Evolutionary conservation across 2,888 invertebrate species (phyloP), one percentile per base, ranked within the genome.

Genomic region (Merodon equestris): DNA sequence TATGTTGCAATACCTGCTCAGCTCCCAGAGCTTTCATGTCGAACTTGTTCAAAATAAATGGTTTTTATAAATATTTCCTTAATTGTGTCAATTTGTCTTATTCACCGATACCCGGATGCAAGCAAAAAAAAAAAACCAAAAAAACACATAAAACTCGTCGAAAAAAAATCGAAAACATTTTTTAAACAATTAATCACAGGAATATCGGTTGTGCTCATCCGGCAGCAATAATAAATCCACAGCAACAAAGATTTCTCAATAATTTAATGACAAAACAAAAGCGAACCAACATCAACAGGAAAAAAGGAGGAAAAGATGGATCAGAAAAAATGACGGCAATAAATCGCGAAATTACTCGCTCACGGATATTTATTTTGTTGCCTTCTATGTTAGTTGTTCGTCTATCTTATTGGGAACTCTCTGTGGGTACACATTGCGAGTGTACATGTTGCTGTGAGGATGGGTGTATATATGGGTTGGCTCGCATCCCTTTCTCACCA

Each of bases 321-420:
- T n/a, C 27, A 7, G 27, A 27, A 27, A 27, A 73, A 73, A 61
- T 67, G 48, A 51, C 57, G 47, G 73, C 58, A 77, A 77, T 77
- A 77, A 77, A 77, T 77, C 73, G 77, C 67, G 61, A 73, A 77
- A 77, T 77, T 73, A 73, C 77, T 77, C 77, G 60, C 73, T 27
- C 7, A 67, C 56, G 56, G 67, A 77, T 61, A 77, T 73, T 67
- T 73, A 61, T 73, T 73, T 48, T 66, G 17, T 60, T 34, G 45
- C 19, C 45, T 12, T 19, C n/a, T 38, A n/a, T n/a, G n/a, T n/a
- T n/a, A 44, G 42, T 45, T 40, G 40, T 54, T 54, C 36, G 61
- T 63, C 53, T 2, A 7, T 27, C 27, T 27, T 27, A 4, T 27
- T 27, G 2, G 27, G 7, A 27, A 7, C 27, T 27, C 27, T 7